Conservation (phyloP, 1,140 invertebrate species). For the Drosophila orena region DNA sequence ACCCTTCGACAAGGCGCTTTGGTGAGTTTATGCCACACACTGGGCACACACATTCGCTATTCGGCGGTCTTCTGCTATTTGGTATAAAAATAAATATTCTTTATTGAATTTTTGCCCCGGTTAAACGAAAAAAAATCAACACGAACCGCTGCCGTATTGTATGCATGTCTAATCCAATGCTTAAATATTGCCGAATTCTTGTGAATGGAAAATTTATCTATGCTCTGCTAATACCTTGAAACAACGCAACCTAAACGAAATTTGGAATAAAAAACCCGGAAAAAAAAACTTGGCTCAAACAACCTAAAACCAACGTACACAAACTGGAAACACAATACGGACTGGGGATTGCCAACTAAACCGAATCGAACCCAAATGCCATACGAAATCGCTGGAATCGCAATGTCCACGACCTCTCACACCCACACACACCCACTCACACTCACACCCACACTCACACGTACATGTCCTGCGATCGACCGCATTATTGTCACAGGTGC, state of each 20-base stretch:
- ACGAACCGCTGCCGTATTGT: slow-evolving; percentile 49
- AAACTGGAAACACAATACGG: slow-evolving; percentile 41
- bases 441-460: background rate
- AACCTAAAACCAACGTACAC: slow-evolving; percentile 17
- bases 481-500: slow-evolving; percentile 84
- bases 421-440: background rate
- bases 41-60: background rate
- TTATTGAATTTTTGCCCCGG: slow-evolving; percentile 48
- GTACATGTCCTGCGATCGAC: slow-evolving; percentile 47
- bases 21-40: slow-evolving; percentile 56
- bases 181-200: slow-evolving; percentile 73
- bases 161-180: slow-evolving; percentile 73
- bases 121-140: slow-evolving; percentile 9
- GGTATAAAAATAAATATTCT: slow-evolving; percentile 50
- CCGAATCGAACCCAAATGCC: slow-evolving; percentile 59
- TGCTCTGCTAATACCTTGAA: slow-evolving; percentile 71
- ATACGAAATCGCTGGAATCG: slow-evolving; percentile 42
- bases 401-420: slow-evolving; percentile 21
- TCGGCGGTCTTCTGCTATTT: background rate
- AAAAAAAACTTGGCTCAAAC: slow-evolving; percentile 31
- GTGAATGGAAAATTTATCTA: slow-evolving; percentile 70
- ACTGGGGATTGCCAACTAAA: slow-evolving; percentile 45
- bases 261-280: slow-evolving; percentile 28
- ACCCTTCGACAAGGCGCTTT: slow-evolving; percentile 83
- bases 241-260: slow-evolving; percentile 66